phyloP scores from a whole-genome alignment of 2,113 vertebrate genomes.

The Cyanistes caeruleus region DNA sequence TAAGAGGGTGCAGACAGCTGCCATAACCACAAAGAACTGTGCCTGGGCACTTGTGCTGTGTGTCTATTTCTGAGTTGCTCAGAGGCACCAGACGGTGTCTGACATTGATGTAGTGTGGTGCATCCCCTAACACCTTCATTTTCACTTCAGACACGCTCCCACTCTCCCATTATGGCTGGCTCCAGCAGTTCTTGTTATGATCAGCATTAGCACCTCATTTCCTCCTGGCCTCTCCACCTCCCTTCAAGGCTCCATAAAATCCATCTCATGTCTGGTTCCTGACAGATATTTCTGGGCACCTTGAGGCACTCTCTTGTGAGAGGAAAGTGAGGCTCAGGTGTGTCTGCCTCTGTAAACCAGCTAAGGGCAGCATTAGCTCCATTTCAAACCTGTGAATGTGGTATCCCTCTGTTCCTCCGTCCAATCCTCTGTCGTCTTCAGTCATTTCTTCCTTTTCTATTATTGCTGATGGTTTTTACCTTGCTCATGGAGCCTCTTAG shows the following conservation, averaged over 20 bases:
- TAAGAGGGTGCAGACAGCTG: background rate
- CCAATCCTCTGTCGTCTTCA: background rate
- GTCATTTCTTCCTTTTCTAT: background rate
- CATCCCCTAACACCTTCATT: background rate
- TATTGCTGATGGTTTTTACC: background rate
- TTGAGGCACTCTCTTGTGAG: background rate
- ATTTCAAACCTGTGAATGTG: background rate
- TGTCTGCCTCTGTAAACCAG: background rate
- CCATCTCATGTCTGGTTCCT: background rate
- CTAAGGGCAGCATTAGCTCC: background rate
- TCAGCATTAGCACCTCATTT: conserved; percentile 34
- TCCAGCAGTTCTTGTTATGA: background rate
- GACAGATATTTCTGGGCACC: background rate
- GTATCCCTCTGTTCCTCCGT: background rate
- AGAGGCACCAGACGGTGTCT: background rate
- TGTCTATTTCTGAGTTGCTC: background rate
- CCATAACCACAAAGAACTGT: background rate
- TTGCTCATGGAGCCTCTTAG: background rate
- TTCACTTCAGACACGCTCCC: background rate
- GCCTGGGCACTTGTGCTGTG: accelerated
- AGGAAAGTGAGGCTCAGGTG: background rate
- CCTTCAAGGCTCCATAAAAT: conserved; percentile 26
- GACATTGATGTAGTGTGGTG: background rate
- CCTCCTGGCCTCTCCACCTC: background rate
- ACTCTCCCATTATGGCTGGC: background rate